phyloP scores from a whole-genome alignment of 2,888 invertebrate species.

The Dione juno region DNA sequence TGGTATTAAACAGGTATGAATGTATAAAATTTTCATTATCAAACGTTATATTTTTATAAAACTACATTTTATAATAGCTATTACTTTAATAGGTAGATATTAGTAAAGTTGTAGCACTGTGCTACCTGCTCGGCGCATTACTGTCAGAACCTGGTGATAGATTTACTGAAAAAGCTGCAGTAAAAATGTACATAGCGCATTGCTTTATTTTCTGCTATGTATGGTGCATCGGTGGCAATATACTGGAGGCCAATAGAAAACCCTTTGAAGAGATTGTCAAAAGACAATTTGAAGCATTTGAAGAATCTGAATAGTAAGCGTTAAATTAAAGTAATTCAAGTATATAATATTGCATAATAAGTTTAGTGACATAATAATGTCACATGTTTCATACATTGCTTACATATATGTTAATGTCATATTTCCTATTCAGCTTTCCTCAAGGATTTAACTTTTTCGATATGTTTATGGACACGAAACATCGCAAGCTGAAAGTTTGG shows the following conservation, averaged over 20 bases:
- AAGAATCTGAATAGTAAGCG: slow-evolving; percentile 84
- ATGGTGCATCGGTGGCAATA: slow-evolving; percentile 95
- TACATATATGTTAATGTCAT: background rate
- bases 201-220: slow-evolving; percentile 91
- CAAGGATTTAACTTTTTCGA: slow-evolving; percentile 88
- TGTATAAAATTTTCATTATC: too few relatives aligned
- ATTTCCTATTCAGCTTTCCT: slow-evolving; percentile 84
- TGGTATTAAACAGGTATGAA: slow-evolving; percentile 87
- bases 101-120: slow-evolving; percentile 90
- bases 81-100: slow-evolving; percentile 87
- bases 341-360: too few relatives aligned
- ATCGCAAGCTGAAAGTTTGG: slow-evolving; percentile 90
- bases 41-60: too few relatives aligned
- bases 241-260: slow-evolving; percentile 87
- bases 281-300: slow-evolving; percentile 87
- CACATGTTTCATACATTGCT: too few relatives aligned
- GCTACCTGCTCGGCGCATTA: slow-evolving; percentile 88
- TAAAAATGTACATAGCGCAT: slow-evolving; percentile 87
- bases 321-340: background rate
- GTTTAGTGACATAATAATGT: too few relatives aligned
- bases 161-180: slow-evolving; percentile 84
- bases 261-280: slow-evolving; percentile 88
- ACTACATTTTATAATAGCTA: background rate
- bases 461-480: slow-evolving; percentile 88
- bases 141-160: slow-evolving; percentile 85